Evolutionary conservation across 1,140 invertebrate species (phyloP).

Genomic region (Aphaenogaster ashmeadi): DNA sequence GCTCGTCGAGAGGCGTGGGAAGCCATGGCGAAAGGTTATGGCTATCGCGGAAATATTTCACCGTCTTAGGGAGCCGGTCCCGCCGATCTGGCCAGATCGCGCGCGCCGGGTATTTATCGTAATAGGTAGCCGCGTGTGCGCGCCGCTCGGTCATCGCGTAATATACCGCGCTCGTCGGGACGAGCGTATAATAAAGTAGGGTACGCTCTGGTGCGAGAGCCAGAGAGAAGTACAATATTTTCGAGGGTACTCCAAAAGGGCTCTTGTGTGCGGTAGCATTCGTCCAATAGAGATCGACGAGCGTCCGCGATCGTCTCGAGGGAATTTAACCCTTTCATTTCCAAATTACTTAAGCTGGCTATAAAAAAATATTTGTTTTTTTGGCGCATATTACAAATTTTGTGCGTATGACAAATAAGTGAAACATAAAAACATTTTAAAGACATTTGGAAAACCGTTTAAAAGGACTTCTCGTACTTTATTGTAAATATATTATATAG

Average conservation of each 20-base stretch:
- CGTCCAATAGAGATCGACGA: neutral
- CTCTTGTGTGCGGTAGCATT: neutral
- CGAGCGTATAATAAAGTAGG: slow-evolving; percentile 48
- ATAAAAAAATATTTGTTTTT: too few species aligned
- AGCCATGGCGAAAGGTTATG: slow-evolving; percentile 78
- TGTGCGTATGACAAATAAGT: too few species aligned
- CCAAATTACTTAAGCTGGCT: too few species aligned
- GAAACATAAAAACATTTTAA: too few species aligned
- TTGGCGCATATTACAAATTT: too few species aligned
- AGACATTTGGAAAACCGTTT: too few species aligned
- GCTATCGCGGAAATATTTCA: slow-evolving; percentile 84
- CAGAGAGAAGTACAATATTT: slow-evolving; percentile 25
- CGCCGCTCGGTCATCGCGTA: slow-evolving; percentile 62
- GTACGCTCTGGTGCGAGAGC: neutral
- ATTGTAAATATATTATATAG: too few species aligned
- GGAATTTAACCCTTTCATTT: neutral
- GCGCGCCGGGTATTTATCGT: slow-evolving; percentile 77
- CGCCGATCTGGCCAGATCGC: slow-evolving; percentile 70
- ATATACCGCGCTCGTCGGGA: slow-evolving; percentile 7
- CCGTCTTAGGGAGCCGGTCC: slow-evolving; percentile 74
- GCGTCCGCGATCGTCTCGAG: neutral
- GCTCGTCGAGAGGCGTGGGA: slow-evolving; percentile 77
- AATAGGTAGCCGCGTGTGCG: slow-evolving; percentile 73
- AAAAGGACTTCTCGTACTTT: too few species aligned
- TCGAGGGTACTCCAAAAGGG: neutral